Conservation (phyloP, 2,797 vertebrate species). For the Cyprinella venusta region DNA sequence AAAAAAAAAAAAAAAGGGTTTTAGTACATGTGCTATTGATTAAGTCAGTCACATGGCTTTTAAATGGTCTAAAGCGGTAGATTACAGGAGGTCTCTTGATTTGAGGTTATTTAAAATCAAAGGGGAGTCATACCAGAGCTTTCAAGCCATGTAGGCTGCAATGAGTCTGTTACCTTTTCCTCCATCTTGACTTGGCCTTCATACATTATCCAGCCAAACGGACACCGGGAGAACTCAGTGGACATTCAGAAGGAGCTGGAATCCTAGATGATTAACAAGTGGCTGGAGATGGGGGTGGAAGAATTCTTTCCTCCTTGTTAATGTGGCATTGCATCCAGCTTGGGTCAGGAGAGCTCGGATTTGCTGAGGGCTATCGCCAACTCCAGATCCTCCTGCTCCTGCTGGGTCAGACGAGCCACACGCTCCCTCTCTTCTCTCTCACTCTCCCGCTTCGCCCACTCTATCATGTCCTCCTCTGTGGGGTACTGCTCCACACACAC, state of each 20-base stretch:
- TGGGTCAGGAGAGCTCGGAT: slow-evolving; percentile 92
- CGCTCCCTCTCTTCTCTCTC: slow-evolving; percentile 96
- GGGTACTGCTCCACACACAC: slow-evolving; percentile 84
- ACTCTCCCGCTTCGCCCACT: slow-evolving; percentile 98
- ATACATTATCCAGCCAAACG: slow-evolving; percentile 34
- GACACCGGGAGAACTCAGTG: slow-evolving; percentile 32
- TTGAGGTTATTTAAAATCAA: slow-evolving; percentile 43
- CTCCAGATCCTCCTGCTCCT: slow-evolving; percentile 98
- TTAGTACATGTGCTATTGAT: background rate
- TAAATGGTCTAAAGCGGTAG: background rate
- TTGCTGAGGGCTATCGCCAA: slow-evolving; percentile 99
- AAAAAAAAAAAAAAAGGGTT: background rate
- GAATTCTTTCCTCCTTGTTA: background rate
- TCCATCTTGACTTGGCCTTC: background rate
- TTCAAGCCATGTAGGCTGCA: background rate
- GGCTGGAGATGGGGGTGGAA: slow-evolving; percentile 10
- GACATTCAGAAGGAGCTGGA: slow-evolving; percentile 34
- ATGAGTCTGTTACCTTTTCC: slow-evolving; percentile 51
- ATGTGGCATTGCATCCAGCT: slow-evolving; percentile 69
- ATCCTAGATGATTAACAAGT: slow-evolving; percentile 23
- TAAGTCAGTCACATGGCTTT: background rate
- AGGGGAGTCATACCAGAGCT: slow-evolving; percentile 3
- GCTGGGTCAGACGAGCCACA: slow-evolving; percentile 91
- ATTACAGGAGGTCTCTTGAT: slow-evolving; percentile 7
- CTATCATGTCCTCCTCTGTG: slow-evolving; percentile 98